phyloP scores from a whole-genome alignment of 2,888 invertebrate genomes.

The Agrypnus murinus region DNA sequence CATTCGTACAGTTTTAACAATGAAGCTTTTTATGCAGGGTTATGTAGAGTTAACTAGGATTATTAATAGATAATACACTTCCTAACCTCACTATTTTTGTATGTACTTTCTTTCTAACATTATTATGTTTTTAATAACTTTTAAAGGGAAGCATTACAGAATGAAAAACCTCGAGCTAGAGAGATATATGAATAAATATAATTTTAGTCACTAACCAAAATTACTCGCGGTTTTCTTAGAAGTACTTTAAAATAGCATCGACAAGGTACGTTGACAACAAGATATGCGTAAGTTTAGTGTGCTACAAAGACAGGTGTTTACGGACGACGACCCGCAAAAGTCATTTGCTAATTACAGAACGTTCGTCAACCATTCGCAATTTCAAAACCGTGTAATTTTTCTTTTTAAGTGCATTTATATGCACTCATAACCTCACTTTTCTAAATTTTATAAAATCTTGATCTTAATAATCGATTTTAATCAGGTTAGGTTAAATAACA shows the following conservation, averaged over 20 bases:
- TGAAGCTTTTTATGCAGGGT: no score
- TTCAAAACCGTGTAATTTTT: neutral
- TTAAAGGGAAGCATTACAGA: no score
- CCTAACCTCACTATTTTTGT: no score
- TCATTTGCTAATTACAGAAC: conserved; percentile 53
- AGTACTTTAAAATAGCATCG: conserved; percentile 39
- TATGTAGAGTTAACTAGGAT: no score
- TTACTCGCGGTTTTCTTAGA: conserved; percentile 38
- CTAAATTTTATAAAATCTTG: neutral
- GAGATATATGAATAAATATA: neutral
- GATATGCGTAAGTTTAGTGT: conserved; percentile 46
- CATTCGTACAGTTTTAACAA: no score
- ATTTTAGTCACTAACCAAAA: conserved; percentile 26
- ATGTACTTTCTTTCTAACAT: no score
- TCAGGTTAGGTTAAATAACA: no score
- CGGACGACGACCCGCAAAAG: conserved; percentile 55
- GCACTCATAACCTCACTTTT: neutral
- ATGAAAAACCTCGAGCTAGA: no score
- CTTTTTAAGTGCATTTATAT: neutral
- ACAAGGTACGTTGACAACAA: conserved; percentile 48
- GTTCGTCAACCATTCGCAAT: conserved; percentile 30
- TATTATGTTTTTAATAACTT: no score
- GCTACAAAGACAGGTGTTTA: conserved; percentile 54
- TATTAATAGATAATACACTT: no score
- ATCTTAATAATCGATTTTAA: no score